Evolutionary conservation across 2,888 invertebrate species (phyloP).

Genomic region (Drosophila sordidula): DNA sequence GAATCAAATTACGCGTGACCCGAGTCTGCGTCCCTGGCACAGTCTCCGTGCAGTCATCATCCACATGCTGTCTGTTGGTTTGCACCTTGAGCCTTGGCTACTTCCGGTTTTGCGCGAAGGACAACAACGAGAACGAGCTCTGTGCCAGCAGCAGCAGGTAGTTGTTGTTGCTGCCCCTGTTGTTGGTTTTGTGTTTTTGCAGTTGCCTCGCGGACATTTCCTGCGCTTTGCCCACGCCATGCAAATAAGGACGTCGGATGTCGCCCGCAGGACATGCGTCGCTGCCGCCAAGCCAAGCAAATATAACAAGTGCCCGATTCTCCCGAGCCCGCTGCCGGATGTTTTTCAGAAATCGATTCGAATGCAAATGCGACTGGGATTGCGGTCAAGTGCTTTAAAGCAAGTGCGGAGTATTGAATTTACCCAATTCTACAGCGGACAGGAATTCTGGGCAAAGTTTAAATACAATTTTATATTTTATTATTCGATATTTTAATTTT

Average conservation of each 20-base stretch:
- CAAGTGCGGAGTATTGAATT: background rate
- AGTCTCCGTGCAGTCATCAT: conserved; percentile 54
- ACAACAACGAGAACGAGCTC: conserved; percentile 45
- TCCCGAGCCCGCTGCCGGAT: conserved; percentile 46
- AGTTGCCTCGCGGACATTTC: conserved; percentile 65
- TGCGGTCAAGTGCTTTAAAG: conserved; percentile 31
- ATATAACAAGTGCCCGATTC: conserved; percentile 54
- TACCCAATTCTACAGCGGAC: background rate
- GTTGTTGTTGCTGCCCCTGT: conserved; percentile 19
- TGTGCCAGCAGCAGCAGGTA: conserved; percentile 55
- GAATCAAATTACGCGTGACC: conserved; percentile 72
- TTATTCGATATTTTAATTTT: too few species aligned
- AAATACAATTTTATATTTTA: too few species aligned
- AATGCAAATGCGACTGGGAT: conserved; percentile 6
- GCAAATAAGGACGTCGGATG: conserved; percentile 72
- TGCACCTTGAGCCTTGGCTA: conserved; percentile 78
- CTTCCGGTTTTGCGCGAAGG: conserved; percentile 78
- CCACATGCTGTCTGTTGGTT: conserved; percentile 70
- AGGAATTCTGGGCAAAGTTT: too few species aligned
- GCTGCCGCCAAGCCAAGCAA: conserved; percentile 28
- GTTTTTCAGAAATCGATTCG: conserved; percentile 52
- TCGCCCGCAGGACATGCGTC: conserved; percentile 56
- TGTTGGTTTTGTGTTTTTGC: conserved; percentile 31
- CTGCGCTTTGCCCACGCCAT: conserved; percentile 63
- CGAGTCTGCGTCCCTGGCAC: conserved; percentile 18